Evolutionary conservation across 2,113 vertebrate genomes (phyloP).

Genomic region (Callipepla californica): DNA sequence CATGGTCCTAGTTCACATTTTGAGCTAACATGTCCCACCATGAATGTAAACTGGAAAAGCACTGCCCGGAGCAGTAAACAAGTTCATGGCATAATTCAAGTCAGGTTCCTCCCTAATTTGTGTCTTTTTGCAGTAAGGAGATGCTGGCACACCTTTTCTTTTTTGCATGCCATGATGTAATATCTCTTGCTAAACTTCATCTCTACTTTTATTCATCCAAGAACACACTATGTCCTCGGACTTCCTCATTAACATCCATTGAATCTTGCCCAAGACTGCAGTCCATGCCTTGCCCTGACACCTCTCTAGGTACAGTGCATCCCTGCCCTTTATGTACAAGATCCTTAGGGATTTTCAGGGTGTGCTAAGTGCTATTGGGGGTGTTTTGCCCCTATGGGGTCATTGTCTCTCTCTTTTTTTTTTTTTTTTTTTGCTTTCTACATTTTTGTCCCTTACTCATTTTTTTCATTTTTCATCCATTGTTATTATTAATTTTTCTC

Average conservation of each 20-base stretch:
- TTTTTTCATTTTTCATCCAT: not conserved
- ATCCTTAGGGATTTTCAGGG: not conserved
- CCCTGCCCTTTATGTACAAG: fast-evolving
- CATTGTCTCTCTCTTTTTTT: not conserved
- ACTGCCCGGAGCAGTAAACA: not conserved
- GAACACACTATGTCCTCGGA: not conserved
- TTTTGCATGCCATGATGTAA: not conserved
- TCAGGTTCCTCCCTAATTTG: not conserved
- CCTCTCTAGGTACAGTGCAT: not conserved
- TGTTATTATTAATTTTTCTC: not conserved
- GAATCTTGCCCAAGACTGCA: not conserved
- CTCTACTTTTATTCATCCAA: not conserved
- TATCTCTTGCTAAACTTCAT: not conserved
- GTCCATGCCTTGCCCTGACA: no score
- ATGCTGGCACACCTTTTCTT: not conserved
- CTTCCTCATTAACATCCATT: not conserved
- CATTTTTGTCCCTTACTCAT: not conserved
- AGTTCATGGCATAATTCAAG: not conserved
- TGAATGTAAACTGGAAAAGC: not conserved
- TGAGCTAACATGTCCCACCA: not conserved
- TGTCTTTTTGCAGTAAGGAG: not conserved
- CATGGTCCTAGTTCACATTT: not conserved
- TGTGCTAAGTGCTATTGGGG: not conserved
- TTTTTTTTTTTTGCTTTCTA: not conserved
- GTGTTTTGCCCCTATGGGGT: not conserved